A percentile compares a stretch with the other conserved stretches of the same genome.
phyloP scores from a whole-genome alignment of 2,888 invertebrate genomes.

The Conus canariensis region DNA sequence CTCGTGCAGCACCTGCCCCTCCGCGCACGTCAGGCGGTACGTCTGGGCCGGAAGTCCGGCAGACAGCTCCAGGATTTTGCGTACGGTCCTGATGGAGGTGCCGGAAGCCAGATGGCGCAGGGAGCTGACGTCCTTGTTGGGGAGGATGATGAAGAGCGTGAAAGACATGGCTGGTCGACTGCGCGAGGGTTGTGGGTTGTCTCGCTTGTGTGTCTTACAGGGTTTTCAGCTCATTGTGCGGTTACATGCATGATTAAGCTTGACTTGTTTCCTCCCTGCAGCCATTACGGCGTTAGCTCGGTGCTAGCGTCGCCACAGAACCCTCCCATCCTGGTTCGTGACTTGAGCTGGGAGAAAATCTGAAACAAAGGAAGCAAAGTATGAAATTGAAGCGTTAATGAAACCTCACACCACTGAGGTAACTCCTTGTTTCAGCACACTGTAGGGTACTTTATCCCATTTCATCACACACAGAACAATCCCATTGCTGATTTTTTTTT shows the following conservation, averaged over 20 bases:
- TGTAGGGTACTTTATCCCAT: too few relatives aligned
- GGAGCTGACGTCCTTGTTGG: conserved; percentile 64
- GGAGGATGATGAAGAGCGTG: conserved; percentile 66
- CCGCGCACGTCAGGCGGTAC: conserved; percentile 61
- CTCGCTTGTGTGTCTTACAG: background rate
- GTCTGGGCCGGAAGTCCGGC: conserved; percentile 66
- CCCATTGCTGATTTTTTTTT: too few relatives aligned
- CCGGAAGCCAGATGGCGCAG: conserved; percentile 63
- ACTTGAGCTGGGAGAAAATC: too few relatives aligned
- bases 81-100: conserved; percentile 58
- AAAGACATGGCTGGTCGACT: conserved; percentile 48
- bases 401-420: too few relatives aligned
- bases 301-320: too few relatives aligned
- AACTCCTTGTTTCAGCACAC: too few relatives aligned
- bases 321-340: too few relatives aligned
- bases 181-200: background rate
- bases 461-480: too few relatives aligned
- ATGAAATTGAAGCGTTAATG: too few relatives aligned
- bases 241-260: background rate
- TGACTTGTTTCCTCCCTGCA: background rate
- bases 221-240: background rate
- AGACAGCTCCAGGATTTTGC: conserved; percentile 60
- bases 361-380: too few relatives aligned
- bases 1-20: conserved; percentile 52
- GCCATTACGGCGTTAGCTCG: background rate